Base-by-base conservation (phyloP, 2,888 invertebrate genomes). In the Eilema caniola region DNA sequence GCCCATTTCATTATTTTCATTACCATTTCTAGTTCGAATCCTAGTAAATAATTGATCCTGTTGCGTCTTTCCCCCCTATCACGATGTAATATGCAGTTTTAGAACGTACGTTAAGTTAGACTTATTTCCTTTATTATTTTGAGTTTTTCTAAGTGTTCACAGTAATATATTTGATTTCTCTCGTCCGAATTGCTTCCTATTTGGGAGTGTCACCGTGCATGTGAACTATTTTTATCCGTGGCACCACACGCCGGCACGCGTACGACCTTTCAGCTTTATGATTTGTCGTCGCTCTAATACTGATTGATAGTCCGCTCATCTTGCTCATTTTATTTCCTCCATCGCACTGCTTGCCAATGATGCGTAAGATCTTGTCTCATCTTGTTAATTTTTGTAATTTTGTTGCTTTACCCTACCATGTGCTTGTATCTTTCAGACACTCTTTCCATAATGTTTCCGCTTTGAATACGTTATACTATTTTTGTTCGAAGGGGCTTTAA, bases 221-320 rank as follows among this genome's bases (percentile, higher is more conserved):
- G 83, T 83, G 83, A 84, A 84, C 90, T 94, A 94, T 94, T 93
- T 94, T 92, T 93, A 91, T 78, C 85, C 79, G 81, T 74, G 76
- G 76, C 82, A 86, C 88, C 85, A 92, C 92, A 92, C 92, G 87
- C 78, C 87, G 90, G 89, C 93, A 93, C 94, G 92, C 88, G 88
- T 84, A 14, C 89, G 88, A 88, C 89, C 88, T 90, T 87, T 88
- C 85, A 79, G 85, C 82, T 85, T 89, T 93, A 90, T 91, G 90
- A 93, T 91, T 91, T 91, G 88, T 89, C 87, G 86, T 84, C 84
- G 80, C 82, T 85, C 80, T 85, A 86, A 88, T 85, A 53, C 53
- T 88, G 88, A 89, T 90, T 88, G 90, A 89, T 90, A 85, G 81
- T 77, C 72, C 72, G 74, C 75, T 78, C 75, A 81, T 79, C 70